Conservation (phyloP, 2,113 vertebrate genomes). For the Aegithalos caudatus region DNA sequence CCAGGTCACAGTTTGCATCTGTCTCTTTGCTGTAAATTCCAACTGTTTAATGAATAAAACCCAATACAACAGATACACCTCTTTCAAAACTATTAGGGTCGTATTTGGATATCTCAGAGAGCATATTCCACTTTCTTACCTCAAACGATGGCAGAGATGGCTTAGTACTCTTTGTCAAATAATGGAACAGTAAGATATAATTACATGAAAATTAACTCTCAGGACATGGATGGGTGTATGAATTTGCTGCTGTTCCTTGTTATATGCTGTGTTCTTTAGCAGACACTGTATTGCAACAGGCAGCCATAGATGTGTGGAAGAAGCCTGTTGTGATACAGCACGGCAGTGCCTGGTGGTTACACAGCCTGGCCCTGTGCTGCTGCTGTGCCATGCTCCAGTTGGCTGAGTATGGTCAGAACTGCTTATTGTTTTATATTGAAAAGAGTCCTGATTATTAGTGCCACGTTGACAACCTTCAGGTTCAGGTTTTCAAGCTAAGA, state of each 20-base stretch:
- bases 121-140: not conserved
- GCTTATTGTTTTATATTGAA: not conserved
- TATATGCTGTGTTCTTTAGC: not conserved
- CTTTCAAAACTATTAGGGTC: not conserved
- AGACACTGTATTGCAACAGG: not conserved
- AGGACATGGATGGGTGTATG: not conserved
- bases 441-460: not conserved
- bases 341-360: rapidly evolving
- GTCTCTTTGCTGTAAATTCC: not conserved
- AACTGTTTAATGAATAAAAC: not conserved
- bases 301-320: not conserved
- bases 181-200: not conserved
- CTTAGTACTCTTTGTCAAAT: not conserved
- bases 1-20: not conserved
- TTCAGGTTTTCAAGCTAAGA: not conserved
- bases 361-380: not conserved
- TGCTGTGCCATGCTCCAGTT: not conserved
- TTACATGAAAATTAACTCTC: not conserved
- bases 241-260: not conserved
- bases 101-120: not conserved
- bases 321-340: rapidly evolving
- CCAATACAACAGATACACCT: not conserved
- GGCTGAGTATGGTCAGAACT: not conserved
- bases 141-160: not conserved
- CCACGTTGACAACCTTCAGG: not conserved